Evolutionary conservation across 2,888 invertebrate genomes (phyloP), one percentile per base, ranked within the genome.

Genomic region (Amphipoea lucens): DNA sequence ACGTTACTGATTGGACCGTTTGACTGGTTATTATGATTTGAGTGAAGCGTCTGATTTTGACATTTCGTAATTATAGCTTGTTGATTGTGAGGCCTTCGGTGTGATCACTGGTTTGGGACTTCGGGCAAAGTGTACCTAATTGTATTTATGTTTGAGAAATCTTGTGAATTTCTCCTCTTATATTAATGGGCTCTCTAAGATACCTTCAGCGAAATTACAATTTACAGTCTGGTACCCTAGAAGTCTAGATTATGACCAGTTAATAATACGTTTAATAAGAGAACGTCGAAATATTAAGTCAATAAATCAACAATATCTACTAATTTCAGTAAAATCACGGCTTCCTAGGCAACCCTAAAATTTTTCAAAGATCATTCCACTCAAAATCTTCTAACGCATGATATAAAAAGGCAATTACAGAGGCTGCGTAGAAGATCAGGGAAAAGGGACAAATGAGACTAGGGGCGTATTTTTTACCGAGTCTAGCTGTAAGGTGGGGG

Each of bases 381-480:
- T 54, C 5, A 36, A 57, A 75, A 73, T 45, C 42, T 36, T 68
- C 20, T 5, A 70, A 74, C 76, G 57, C 68, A 60, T 80, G 67
- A 75, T 88, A 86, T 90, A 88, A 89, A 87, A 85, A 78, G 90
- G 86, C 92, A 93, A 92, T 94, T 93, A 93, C 91, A 92, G 90
- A 90, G 77, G 81, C 85, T 89, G 89, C 90, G 90, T 89, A 84
- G 89, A 82, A 77, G 77, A 83, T 63, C 67, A 79, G 67, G 92
- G 91, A 91, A 90, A 88, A 85, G 91, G 92, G 92, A 91, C 92
- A 92, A 92, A 92, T 92, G 93, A 90, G 89, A 86, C 89, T 91
- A 81, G 88, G 91, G 91, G 90, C 87, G 93, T 92, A 93, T 93
- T 95, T 96, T 96, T 94, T 96, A 94, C 93, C 94, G 92, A 90